Base-by-base conservation (phyloP, 2,888 invertebrate species). In the Caenorhabditis afra region DNA sequence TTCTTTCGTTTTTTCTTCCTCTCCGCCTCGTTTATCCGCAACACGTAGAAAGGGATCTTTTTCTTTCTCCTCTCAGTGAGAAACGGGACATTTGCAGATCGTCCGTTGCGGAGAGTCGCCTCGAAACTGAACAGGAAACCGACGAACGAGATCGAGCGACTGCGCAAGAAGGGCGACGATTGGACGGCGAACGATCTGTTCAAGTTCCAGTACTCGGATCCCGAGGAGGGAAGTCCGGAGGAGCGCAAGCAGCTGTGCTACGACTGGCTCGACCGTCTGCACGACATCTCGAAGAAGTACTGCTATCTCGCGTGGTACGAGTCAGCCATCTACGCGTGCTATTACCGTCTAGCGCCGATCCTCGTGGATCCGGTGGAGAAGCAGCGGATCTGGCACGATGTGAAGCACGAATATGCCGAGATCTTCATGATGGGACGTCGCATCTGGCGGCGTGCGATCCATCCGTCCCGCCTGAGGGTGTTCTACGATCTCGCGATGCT, bases 251-350 rank as follows among this genome's bases (percentile, higher is more conserved):
- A 73, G 8, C 74, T 86, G 22, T 85, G 85, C 23, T 80, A 82
- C 29, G 86, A 86, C 29, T 86, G 86, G 86, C 67, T 86, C 23
- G 82, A 82, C 41, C 29, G 86, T 22, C 75, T 86, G 0, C 83
- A 84, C 16, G 79, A 80, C 16, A 86, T 86, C 47, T 77, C 76
- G 14, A 86, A 86, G 53, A 86, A 86, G 58, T 86, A 84, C 65
- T 86, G 86, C 70, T 86, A 86, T 52, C 65, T 86, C 29, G 86
- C 86, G 11, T 86, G 86, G 86, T 85, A 85, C 67, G 86, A 83
- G 44, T 75, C 86, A 1, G 86, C 86, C 29, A 81, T 86, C 67
- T 84, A 86, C 52, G 85, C 86, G 4, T 86, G 86, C 71, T 86
- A 86, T 62, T 86, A 86, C 57, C 83, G 86, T n/a, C 78, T 86